phyloP scores from a whole-genome alignment of 2,113 vertebrate species.

The Noturus placidus region DNA sequence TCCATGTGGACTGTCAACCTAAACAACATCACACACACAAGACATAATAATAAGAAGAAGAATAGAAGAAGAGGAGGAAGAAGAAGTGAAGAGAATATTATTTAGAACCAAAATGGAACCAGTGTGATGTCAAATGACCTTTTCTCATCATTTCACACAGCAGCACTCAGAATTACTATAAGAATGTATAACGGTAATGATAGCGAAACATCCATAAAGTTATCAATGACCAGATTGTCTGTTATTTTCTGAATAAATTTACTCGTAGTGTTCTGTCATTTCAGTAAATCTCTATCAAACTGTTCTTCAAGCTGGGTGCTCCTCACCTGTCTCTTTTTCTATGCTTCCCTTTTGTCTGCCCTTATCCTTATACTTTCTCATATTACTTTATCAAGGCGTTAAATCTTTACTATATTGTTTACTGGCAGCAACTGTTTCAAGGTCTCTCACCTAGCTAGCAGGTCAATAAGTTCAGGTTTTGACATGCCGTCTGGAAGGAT shows the following conservation, averaged over 20 bases:
- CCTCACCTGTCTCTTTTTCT: neutral
- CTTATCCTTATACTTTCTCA: neutral
- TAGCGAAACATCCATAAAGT: neutral
- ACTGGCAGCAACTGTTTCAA: neutral
- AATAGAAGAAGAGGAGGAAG: neutral
- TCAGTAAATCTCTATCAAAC: neutral
- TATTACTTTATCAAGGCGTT: neutral
- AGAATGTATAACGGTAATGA: neutral
- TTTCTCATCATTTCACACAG: neutral
- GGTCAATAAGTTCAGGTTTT: conserved; percentile 93
- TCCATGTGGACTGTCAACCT: conserved; percentile 99
- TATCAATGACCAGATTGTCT: neutral
- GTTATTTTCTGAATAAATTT: neutral
- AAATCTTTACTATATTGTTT: neutral
- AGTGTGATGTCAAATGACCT: neutral
- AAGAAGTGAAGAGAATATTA: neutral
- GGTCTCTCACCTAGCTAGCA: conserved; percentile 84
- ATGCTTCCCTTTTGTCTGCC: neutral
- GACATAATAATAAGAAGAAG: neutral
- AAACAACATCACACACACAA: conserved; percentile 1
- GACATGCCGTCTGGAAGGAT: conserved; percentile 97
- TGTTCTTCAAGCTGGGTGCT: neutral
- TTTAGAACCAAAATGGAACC: neutral
- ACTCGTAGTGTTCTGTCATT: neutral
- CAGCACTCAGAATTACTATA: neutral